These are phyloP conservation scores for Scaeva pyrastri DNA, from an alignment of 2,888 invertebrate genomes.

Conservation along the genomic window DNA sequence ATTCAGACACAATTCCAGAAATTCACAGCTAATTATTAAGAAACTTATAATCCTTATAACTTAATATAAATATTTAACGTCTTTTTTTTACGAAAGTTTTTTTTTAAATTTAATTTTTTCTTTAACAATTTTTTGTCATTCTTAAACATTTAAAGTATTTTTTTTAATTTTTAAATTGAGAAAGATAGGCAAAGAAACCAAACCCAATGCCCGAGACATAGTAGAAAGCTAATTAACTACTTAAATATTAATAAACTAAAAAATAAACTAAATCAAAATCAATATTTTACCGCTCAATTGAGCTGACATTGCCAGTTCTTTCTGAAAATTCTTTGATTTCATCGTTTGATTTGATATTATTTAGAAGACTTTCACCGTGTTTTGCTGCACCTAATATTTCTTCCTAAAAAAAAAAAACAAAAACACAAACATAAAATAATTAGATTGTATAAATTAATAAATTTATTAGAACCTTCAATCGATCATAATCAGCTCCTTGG, in stretches of 20 bases:
- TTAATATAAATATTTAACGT: too few relatives aligned
- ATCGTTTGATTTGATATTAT: constrained; percentile 88
- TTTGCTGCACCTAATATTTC: constrained; percentile 94
- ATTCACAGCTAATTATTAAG: too few relatives aligned
- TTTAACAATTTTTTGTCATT: constrained; percentile 57
- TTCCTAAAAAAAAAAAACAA: constrained; percentile 85
- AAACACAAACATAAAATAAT: constrained; percentile 1
- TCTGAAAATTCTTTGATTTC: constrained; percentile 87
- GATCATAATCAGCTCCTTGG: constrained; percentile 89
- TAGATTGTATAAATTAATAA: neutral
- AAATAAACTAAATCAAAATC: neutral
- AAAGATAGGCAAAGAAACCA: constrained; percentile 71
- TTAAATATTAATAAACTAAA: constrained; percentile 56
- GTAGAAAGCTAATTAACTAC: constrained; percentile 60
- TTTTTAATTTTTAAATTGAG: constrained; percentile 39
- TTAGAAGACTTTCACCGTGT: constrained; percentile 94
- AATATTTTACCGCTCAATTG: constrained; percentile 93
- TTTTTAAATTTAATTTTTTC: too few relatives aligned
- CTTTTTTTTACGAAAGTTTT: neutral
- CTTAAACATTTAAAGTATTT: constrained; percentile 7
- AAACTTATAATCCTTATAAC: too few relatives aligned
- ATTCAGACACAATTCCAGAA: too few relatives aligned
- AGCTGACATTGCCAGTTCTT: constrained; percentile 93
- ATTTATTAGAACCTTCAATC: constrained; percentile 80
- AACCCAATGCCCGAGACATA: constrained; percentile 68